phyloP scores from a whole-genome alignment of 2,888 invertebrate genomes.

The Polietes domitor region DNA sequence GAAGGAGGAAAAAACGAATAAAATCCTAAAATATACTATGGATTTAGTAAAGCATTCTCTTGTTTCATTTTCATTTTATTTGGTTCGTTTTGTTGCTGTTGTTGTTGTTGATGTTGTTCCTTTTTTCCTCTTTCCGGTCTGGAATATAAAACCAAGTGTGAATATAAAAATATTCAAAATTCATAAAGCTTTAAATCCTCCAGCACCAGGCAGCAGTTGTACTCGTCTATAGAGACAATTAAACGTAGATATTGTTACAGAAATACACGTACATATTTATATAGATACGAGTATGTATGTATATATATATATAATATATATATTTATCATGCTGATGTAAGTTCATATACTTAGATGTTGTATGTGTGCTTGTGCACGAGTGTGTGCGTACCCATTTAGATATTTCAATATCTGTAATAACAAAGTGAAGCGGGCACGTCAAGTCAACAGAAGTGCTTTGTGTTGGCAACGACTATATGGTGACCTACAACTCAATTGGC shows the following conservation, averaged over 20 bases:
- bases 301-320: neutral
- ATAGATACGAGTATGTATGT: constrained; percentile 5
- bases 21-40: constrained; percentile 49
- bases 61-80: neutral
- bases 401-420: constrained; percentile 43
- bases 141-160: constrained; percentile 49
- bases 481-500: too few relatives aligned
- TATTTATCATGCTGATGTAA: neutral
- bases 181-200: constrained; percentile 62
- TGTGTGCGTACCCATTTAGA: constrained; percentile 15
- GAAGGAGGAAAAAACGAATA: constrained; percentile 30
- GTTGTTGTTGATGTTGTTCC: neutral
- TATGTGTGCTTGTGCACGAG: neutral
- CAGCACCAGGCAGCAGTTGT: constrained; percentile 40
- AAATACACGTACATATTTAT: neutral
- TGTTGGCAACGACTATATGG: neutral
- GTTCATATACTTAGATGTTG: constrained; percentile 7
- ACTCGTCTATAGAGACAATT: neutral
- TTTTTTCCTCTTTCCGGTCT: neutral
- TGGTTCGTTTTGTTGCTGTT: constrained; percentile 20
- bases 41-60: constrained; percentile 41
- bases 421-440: constrained; percentile 37
- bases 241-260: neutral
- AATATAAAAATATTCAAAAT: constrained; percentile 65
- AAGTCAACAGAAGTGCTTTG: too few relatives aligned